These are phyloP conservation scores for Ormia ochracea DNA, from an alignment of 2,888 invertebrate species.

Conservation along the genomic window DNA sequence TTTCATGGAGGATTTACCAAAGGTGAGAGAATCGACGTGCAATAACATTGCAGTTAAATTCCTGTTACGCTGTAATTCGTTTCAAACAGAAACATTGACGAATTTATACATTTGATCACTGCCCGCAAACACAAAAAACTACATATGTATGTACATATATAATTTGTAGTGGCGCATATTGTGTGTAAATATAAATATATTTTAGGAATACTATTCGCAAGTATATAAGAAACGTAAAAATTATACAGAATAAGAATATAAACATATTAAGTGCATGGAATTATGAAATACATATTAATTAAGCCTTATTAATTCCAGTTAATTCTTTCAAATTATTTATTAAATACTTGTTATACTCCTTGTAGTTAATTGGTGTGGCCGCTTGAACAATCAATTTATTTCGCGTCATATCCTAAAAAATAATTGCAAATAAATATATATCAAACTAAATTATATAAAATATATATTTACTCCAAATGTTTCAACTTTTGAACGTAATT, in stretches of 20 bases:
- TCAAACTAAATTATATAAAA: not conserved
- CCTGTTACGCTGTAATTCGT: too few species aligned
- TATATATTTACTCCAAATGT: constrained; percentile 87
- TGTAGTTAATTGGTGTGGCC: constrained; percentile 85
- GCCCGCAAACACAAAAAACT: too few species aligned
- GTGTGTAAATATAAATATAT: too few species aligned
- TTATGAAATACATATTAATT: constrained; percentile 17
- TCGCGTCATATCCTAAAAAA: constrained; percentile 76
- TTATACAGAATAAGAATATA: constrained; percentile 14
- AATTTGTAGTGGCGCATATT: too few species aligned
- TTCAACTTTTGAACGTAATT: constrained; percentile 92
- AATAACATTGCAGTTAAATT: too few species aligned
- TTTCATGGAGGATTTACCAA: too few species aligned
- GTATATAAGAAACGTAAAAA: too few species aligned
- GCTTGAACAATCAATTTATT: constrained; percentile 85
- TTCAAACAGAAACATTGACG: too few species aligned
- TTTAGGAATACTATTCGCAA: too few species aligned
- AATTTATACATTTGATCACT: too few species aligned
- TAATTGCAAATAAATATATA: not conserved
- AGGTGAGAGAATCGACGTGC: too few species aligned
- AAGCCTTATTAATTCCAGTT: constrained; percentile 78
- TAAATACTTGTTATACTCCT: constrained; percentile 85
- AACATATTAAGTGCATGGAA: constrained; percentile 6
- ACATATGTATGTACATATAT: too few species aligned
- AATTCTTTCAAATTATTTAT: constrained; percentile 83